A percentile compares a stretch with the other conserved stretches of the same genome.
These are phyloP conservation scores for Orcinus orca DNA, from an alignment of 2,113 vertebrate genomes.

Conservation along the genomic window DNA sequence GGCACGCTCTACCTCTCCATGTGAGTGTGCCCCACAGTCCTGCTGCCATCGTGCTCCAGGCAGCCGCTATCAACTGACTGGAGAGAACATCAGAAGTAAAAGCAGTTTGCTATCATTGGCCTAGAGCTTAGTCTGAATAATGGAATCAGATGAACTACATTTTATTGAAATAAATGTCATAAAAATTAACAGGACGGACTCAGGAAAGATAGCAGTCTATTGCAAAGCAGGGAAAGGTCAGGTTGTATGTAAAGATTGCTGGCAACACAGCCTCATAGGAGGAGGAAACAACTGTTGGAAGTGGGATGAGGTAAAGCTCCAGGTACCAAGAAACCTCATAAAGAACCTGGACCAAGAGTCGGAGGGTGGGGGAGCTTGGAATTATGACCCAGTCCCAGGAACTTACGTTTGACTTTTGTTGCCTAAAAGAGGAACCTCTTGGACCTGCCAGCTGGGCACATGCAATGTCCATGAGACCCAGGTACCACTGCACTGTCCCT, in stretches of 20 bases:
- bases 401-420: background rate
- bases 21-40: background rate
- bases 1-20: background rate
- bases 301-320: background rate
- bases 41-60: background rate
- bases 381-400: background rate
- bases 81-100: background rate
- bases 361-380: rapidly evolving
- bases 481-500: rapidly evolving
- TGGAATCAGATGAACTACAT: background rate
- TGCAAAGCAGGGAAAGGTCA: background rate
- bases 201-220: background rate
- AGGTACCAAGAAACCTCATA: background rate
- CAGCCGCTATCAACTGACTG: background rate
- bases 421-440: background rate
- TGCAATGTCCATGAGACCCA: rapidly evolving
- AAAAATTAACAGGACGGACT: background rate
- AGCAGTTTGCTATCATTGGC: background rate
- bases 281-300: background rate
- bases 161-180: slow-evolving; percentile 49
- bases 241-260: background rate
- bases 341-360: background rate
- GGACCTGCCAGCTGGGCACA: background rate
- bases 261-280: too few relatives aligned
- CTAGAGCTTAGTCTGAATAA: background rate